phyloP scores from a whole-genome alignment of 2,113 vertebrate species.

The Silurus asotus region DNA sequence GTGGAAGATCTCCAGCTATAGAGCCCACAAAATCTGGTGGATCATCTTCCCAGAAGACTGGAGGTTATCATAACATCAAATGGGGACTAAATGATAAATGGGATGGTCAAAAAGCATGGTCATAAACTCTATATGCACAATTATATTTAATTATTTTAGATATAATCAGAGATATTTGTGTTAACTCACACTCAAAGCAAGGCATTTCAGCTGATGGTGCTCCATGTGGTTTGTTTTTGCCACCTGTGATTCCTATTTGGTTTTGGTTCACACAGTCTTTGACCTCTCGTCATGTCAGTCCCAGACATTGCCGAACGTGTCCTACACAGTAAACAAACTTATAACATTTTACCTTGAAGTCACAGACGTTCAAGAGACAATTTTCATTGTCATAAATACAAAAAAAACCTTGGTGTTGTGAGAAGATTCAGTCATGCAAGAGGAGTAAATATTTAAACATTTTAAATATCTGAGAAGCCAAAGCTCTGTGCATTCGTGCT shows the following conservation, averaged over 20 bases:
- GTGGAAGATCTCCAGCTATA: too few species aligned
- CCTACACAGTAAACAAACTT: neutral
- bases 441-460: too few species aligned
- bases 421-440: too few species aligned
- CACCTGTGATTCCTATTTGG: constrained; percentile 55
- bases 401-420: too few species aligned
- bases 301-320: constrained; percentile 49
- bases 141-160: too few species aligned
- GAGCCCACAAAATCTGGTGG: too few species aligned
- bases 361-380: neutral
- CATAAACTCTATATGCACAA: too few species aligned
- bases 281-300: constrained; percentile 53
- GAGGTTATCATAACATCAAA: too few species aligned
- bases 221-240: constrained; percentile 17
- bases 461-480: neutral
- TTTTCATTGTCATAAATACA: neutral
- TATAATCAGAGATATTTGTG: neutral
- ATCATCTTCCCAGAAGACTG: too few species aligned
- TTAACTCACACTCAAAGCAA: neutral
- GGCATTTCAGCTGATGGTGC: neutral
- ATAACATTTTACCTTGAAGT: neutral
- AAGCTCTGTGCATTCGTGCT: neutral
- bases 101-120: too few species aligned
- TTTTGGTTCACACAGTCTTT: constrained; percentile 43
- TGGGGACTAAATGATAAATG: too few species aligned